phyloP scores from a whole-genome alignment of 2,888 invertebrate genomes.

The Bedellia somnulentella region DNA sequence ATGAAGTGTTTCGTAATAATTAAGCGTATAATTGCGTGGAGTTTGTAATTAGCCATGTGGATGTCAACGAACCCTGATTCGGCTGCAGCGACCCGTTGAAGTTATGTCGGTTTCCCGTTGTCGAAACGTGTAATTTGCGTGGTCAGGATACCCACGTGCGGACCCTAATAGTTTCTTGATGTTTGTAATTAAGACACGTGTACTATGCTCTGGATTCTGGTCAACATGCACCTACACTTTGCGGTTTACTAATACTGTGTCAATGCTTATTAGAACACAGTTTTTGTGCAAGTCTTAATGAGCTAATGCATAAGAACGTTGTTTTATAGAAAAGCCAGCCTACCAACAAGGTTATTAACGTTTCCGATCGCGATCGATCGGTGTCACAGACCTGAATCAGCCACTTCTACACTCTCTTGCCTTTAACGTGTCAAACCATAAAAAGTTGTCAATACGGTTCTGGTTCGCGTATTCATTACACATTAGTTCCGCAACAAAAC shows the following conservation, averaged over 20 bases:
- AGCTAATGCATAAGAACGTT: too few species aligned
- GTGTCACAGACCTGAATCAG: constrained; percentile 6
- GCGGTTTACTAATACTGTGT: too few species aligned
- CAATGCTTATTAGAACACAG: too few species aligned
- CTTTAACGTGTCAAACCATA: not conserved
- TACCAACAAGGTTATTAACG: too few species aligned
- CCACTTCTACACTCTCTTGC: constrained; percentile 2
- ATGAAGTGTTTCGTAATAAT: too few species aligned
- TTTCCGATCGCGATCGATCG: constrained; percentile 13
- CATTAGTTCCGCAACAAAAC: not conserved
- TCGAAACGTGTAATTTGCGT: constrained; percentile 16
- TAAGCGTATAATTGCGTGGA: too few species aligned
- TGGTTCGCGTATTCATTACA: constrained; percentile 1
- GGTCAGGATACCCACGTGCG: constrained; percentile 17
- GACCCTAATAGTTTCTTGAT: constrained; percentile 13
- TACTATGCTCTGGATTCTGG: not conserved
- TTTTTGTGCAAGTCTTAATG: too few species aligned
- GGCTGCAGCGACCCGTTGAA: constrained; percentile 16
- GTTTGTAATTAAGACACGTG: constrained; percentile 13
- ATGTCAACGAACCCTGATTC: constrained; percentile 11
- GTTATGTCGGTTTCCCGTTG: constrained; percentile 11
- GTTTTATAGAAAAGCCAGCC: too few species aligned
- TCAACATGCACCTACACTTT: too few species aligned
- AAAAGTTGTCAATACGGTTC: too few species aligned
- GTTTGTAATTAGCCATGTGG: constrained; percentile 1